These are phyloP conservation scores for Ictalurus furcatus DNA, from an alignment of 2,113 vertebrate species.

Conservation along the genomic window DNA sequence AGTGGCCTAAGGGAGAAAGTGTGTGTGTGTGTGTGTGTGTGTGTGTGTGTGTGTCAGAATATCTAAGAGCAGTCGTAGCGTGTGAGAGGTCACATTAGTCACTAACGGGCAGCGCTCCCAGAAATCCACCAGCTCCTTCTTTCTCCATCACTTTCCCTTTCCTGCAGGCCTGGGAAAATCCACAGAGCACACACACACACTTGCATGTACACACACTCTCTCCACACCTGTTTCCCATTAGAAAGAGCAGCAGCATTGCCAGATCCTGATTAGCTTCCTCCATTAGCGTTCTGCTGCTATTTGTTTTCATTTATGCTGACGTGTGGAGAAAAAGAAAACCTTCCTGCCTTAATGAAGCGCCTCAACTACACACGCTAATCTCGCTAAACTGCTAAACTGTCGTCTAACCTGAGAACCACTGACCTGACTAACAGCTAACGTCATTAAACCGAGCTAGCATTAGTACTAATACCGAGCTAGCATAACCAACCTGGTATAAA, in stretches of 20 bases:
- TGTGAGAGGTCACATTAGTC: slow-evolving; percentile 62
- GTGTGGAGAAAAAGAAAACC: not conserved
- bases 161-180: slow-evolving; percentile 52
- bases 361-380: not conserved
- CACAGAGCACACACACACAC: slow-evolving; percentile 33
- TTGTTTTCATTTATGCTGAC: slow-evolving; percentile 49
- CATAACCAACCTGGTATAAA: not conserved
- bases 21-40: slow-evolving; percentile 20
- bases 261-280: slow-evolving; percentile 55
- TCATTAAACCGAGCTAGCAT: not conserved
- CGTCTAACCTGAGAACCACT: not conserved
- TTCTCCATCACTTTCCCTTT: slow-evolving; percentile 43
- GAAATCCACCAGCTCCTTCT: slow-evolving; percentile 43
- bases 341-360: not conserved
- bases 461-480: not conserved
- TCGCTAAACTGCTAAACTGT: slow-evolving; percentile 17
- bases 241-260: slow-evolving; percentile 33
- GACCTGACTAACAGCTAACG: not conserved
- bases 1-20: slow-evolving; percentile 18
- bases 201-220: slow-evolving; percentile 16
- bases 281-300: slow-evolving; percentile 42
- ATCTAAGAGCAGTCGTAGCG: slow-evolving; percentile 35
- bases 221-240: slow-evolving; percentile 60
- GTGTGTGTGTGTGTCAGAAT: slow-evolving; percentile 14
- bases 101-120: slow-evolving; percentile 53